Evolutionary conservation across 1,140 invertebrate species (phyloP).

Genomic region (Drosophila sechellia): DNA sequence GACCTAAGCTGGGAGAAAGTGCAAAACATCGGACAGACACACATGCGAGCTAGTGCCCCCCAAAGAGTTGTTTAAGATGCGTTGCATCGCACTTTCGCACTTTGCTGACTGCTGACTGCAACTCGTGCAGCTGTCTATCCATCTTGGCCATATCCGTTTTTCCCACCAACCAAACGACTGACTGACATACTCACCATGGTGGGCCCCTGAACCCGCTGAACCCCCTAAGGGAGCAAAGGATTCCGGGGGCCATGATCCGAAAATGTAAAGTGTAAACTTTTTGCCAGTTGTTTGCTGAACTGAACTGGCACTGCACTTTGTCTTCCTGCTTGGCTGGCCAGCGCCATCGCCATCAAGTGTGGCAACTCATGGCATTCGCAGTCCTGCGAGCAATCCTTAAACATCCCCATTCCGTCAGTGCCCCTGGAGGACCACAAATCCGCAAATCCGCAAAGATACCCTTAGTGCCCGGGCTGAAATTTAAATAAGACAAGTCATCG

Average conservation of each 20-base stretch:
- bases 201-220: not conserved
- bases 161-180: slow-evolving; percentile 24
- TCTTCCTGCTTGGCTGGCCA: slow-evolving; percentile 40
- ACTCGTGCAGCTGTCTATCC: slow-evolving; percentile 51
- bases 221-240: slow-evolving; percentile 1
- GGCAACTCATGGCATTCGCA: slow-evolving; percentile 21
- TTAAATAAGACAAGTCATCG: slow-evolving; percentile 60
- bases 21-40: slow-evolving; percentile 25
- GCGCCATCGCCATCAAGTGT: slow-evolving; percentile 30
- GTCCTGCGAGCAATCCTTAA: slow-evolving; percentile 2
- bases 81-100: slow-evolving; percentile 56
- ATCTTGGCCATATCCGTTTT: slow-evolving; percentile 43
- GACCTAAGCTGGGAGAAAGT: not conserved
- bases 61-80: slow-evolving; percentile 59
- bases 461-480: slow-evolving; percentile 45
- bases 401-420: not conserved
- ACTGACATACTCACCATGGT: slow-evolving; percentile 28
- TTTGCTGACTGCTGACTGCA: slow-evolving; percentile 70
- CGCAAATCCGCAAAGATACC: slow-evolving; percentile 29
- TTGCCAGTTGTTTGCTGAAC: slow-evolving; percentile 62
- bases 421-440: slow-evolving; percentile 20
- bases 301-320: slow-evolving; percentile 45
- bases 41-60: slow-evolving; percentile 31
- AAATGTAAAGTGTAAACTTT: slow-evolving; percentile 73
- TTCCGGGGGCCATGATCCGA: slow-evolving; percentile 30